Evolutionary conservation across 2,888 invertebrate species (phyloP), one percentile per base, ranked within the genome.

Genomic region (Eilema griseolum): DNA sequence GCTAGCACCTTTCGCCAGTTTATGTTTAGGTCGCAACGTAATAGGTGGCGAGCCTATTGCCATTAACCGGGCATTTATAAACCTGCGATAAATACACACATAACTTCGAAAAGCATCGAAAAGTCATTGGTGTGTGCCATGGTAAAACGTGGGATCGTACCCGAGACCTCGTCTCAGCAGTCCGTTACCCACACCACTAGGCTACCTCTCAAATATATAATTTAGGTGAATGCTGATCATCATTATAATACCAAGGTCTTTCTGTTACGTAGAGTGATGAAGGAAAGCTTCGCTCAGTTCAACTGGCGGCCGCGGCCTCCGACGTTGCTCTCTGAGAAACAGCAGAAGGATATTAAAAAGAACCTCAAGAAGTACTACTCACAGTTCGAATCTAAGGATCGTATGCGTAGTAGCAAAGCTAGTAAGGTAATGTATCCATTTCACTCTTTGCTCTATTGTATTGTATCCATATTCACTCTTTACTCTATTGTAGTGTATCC

Each of bases 341-440:
- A 98, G 86, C 97, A 99, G 86, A 98, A 99, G 95, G 99, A 99
- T 57, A 98, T 99, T 78, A 99, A 98, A 95, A 99, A 99, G 96
- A 99, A 98, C 92, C 96, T 99, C 89, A 99, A 99, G 96, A 99
- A 99, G 90, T 99, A 98, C 96, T 98, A 98, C 87, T 97, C 98
- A 33, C 97, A 98, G 92, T 99, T 99, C 91, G 99, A 99, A 92
- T 97, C 98, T 87, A 99, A 99, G 95, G 99, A 99, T 95, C 97
- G 98, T 74, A 97, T 98, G 96, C 96, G 98, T 70, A 96, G 98
- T 91, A 98, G 97, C 75, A 98, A 98, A 88, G 99, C 99, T 37
- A 98, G 98, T 80, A 99, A 99, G 96, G 99, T 99, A 86, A 23
- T 24, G 11, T 37, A 37, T 37, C 33, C 31, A 23, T 33, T 37